Evolutionary conservation across 2,113 vertebrate species (phyloP).

Genomic region (Physeter macrocephalus): DNA sequence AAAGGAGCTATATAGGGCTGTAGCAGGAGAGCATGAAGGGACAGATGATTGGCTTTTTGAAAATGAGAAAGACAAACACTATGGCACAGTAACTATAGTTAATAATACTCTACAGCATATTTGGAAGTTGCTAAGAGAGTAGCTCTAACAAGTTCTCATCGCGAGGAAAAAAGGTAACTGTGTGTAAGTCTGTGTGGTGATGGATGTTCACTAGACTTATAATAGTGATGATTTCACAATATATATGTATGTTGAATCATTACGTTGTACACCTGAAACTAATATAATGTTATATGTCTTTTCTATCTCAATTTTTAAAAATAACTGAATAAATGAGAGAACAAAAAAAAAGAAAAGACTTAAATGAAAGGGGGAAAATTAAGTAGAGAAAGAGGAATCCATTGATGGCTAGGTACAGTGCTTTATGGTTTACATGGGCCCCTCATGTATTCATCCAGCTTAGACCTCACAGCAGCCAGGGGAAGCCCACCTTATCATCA

Average conservation of each 20-base stretch:
- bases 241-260: neutral
- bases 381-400: neutral
- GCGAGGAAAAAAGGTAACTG: neutral
- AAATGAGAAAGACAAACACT: neutral
- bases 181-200: neutral
- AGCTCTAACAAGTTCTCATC: neutral
- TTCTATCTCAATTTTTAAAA: neutral
- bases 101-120: neutral
- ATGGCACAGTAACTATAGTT: neutral
- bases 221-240: neutral
- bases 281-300: neutral
- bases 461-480: neutral
- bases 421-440: too few species aligned
- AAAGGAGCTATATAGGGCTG: neutral
- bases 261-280: neutral
- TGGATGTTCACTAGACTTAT: neutral
- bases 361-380: neutral
- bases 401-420: accelerated
- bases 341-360: neutral
- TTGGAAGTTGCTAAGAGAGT: neutral
- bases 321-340: neutral
- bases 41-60: neutral
- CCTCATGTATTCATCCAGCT: neutral
- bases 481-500: too few species aligned
- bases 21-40: neutral